Evolutionary conservation across 92 coral and sea anemone genomes (phyloP).

Genomic region (Bergia sp.): DNA sequence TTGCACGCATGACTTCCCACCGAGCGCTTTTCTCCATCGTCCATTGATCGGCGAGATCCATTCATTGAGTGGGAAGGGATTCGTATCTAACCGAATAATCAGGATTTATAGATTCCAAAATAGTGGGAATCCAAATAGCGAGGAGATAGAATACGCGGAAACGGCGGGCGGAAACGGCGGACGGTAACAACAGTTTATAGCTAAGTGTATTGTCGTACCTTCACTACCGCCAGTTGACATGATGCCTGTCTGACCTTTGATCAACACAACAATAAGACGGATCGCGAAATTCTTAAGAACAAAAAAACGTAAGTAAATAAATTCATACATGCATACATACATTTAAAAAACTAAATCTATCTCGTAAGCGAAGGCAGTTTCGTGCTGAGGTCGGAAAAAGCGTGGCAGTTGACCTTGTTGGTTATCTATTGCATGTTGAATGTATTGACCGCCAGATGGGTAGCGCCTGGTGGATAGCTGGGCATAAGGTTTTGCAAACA

Average conservation of each 20-base stretch:
- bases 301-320: neutral
- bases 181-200: too few relatives aligned
- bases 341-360: too few relatives aligned
- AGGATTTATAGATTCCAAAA: neutral
- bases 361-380: too few relatives aligned
- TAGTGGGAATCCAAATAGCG: neutral
- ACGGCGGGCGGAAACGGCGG: neutral
- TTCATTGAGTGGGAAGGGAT: neutral
- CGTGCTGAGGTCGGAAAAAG: too few relatives aligned
- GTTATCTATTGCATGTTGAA: too few relatives aligned
- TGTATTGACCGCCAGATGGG: too few relatives aligned
- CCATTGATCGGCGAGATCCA: slow-evolving; percentile 3
- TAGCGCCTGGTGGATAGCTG: too few relatives aligned
- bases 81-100: neutral
- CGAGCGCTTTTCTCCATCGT: slow-evolving; percentile 44
- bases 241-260: slow-evolving; percentile 10
- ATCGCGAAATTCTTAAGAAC: neutral
- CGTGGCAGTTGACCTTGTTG: too few relatives aligned
- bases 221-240: neutral
- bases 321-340: too few relatives aligned
- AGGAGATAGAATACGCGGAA: neutral
- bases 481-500: too few relatives aligned
- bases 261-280: slow-evolving; percentile 8
- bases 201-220: too few relatives aligned
- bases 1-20: slow-evolving; percentile 73